Evolutionary conservation across 1,140 invertebrate genomes (phyloP), one percentile per base, ranked within the genome.

Genomic region (Drosophila orena): DNA sequence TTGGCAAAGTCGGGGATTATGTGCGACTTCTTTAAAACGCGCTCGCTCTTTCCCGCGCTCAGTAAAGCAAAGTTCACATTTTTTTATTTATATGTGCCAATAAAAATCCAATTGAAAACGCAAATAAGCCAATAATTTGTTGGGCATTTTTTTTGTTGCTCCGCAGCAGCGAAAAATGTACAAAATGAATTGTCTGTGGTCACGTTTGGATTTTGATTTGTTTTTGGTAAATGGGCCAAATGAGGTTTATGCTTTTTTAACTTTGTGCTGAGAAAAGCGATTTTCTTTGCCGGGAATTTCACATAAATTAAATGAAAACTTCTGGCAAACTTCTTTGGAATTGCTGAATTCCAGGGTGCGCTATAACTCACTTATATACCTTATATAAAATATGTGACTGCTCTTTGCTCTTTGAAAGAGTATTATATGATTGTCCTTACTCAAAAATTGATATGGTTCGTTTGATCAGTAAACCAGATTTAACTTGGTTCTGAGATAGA

Each of bases 61-160:
- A 4, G 0, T 0, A 12, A 22, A 14, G 15, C 15, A 35, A 49
- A 22, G 43, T 43, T 20, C 44, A 49, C 60, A 60, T 49, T 64
- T 52, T 24, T 50, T 7, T 34, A 35, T 50, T 7, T 34, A 35
- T 59, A 61, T 61, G 61, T 61, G 75, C 56, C 81, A 85, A 88
- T 75, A 78, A 78, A 85, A 62, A 65, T 59, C 77, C 77, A 86
- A 85, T 85, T 86, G 73, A 88, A 81, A 60, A 77, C 50, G 69
- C 79, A 88, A 86, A 85, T 77, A 70, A 62, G 46, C 60, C 61
- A 80, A 85, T 85, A 77, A 85, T 81, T 83, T 79, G 72, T 1
- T 34, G 43, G 35, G 27, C 57, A 17, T 37, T 70, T 42, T 37
- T 50, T 72, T 42, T 47, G 34, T 46, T 11, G 34, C 46, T 11